phyloP scores from a whole-genome alignment of 2,888 invertebrate genomes.

The Rhorus exstirpatorius region DNA sequence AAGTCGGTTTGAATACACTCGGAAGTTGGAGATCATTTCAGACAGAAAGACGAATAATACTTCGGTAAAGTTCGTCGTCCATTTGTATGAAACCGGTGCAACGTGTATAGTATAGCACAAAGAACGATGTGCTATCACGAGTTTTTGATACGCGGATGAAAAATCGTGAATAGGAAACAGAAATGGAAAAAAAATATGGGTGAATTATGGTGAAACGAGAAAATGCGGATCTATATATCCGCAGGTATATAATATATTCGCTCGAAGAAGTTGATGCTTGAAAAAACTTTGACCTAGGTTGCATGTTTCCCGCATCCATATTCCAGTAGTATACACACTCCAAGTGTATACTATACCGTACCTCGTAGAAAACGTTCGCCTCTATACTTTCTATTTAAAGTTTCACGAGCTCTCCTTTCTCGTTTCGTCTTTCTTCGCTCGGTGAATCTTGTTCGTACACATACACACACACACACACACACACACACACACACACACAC shows the following conservation, averaged over 20 bases:
- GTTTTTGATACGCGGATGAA: constrained; percentile 52
- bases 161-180: constrained; percentile 61
- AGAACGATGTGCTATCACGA: constrained; percentile 35
- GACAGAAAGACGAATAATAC: constrained; percentile 27
- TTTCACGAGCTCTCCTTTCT: constrained; percentile 53
- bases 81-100: no score
- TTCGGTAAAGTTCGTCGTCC: constrained; percentile 25
- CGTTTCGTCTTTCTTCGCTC: constrained; percentile 43
- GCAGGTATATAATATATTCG: constrained; percentile 57
- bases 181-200: no score
- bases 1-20: no score
- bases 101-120: no score
- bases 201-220: constrained; percentile 12
- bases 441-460: constrained; percentile 54
- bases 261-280: constrained; percentile 37
- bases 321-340: constrained; percentile 31
- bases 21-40: no score
- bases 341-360: constrained; percentile 10
- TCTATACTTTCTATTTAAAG: constrained; percentile 68
- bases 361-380: constrained; percentile 46
- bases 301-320: constrained; percentile 59
- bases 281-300: constrained; percentile 34
- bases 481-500: no score
- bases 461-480: no score
- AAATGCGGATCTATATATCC: constrained; percentile 49